phyloP scores from a whole-genome alignment of 2,113 vertebrate species.

The Strigops habroptila region DNA sequence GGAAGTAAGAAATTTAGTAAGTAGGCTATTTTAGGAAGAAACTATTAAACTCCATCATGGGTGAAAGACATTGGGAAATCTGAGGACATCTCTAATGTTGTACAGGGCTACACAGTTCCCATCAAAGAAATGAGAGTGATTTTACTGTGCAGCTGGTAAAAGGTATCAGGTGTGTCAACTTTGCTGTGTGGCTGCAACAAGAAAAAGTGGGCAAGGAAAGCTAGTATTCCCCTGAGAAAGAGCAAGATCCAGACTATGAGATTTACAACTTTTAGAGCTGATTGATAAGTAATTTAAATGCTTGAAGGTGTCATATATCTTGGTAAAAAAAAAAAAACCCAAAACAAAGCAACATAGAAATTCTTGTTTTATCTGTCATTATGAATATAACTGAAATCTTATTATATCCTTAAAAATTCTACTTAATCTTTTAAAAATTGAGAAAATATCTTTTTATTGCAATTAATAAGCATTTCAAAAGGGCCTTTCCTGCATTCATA shows the following conservation, averaged over 20 bases:
- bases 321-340: background rate
- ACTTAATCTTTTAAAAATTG: background rate
- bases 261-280: background rate
- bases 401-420: background rate
- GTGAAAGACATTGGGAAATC: slow-evolving; percentile 7
- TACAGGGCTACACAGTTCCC: background rate
- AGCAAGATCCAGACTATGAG: background rate
- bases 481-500: background rate
- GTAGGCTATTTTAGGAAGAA: background rate
- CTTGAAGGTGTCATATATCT: background rate
- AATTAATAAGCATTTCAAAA: background rate
- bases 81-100: slow-evolving; percentile 20
- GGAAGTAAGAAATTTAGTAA: slow-evolving; percentile 10
- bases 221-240: background rate
- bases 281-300: background rate
- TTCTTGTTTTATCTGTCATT: background rate
- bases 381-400: background rate
- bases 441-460: background rate
- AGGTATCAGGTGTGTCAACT: background rate
- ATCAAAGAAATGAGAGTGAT: slow-evolving; percentile 22
- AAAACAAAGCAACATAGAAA: background rate
- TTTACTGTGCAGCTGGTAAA: background rate
- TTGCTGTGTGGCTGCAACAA: background rate
- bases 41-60: background rate
- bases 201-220: background rate